Percentiles rank a stretch among this genome's conserved stretches.
Evolutionary conservation across 2,888 invertebrate species (phyloP).

Genomic region (Clostera curtula): DNA sequence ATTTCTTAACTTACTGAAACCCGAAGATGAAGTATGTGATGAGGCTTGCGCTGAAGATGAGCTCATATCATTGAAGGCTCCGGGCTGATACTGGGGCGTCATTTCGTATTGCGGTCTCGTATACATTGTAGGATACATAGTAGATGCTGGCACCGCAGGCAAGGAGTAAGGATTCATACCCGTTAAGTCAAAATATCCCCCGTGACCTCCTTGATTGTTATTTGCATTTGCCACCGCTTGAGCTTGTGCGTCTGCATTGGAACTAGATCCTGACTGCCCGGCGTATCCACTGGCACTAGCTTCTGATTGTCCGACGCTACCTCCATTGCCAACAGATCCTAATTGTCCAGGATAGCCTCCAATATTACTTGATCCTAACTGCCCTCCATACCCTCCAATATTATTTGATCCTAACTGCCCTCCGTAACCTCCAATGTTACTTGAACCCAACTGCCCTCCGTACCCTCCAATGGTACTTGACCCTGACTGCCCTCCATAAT

Average conservation of each 20-base stretch:
- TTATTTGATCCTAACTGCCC: too few species aligned
- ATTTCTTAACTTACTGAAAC: constrained; percentile 11
- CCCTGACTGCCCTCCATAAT: too few species aligned
- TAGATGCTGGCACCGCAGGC: constrained; percentile 14
- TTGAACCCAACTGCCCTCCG: too few species aligned
- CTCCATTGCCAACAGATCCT: too few species aligned
- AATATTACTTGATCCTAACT: too few species aligned
- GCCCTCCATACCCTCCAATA: too few species aligned
- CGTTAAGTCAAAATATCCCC: too few species aligned
- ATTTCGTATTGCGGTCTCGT: constrained; percentile 13
- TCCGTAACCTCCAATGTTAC: too few species aligned
- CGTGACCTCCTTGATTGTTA: not conserved
- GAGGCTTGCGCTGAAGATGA: constrained; percentile 2
- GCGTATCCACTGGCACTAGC: constrained; percentile 1
- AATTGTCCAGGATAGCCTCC: too few species aligned
- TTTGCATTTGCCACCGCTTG: not conserved
- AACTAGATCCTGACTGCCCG: not conserved
- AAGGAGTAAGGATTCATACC: constrained; percentile 1
- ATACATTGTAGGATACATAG: constrained; percentile 18
- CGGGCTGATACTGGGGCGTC: constrained; percentile 9
- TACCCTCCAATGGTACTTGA: too few species aligned
- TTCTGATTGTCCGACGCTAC: too few species aligned
- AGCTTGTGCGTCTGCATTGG: not conserved
- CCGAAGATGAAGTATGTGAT: not conserved
- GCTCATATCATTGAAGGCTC: constrained; percentile 3